Evolutionary conservation across 2,797 vertebrate genomes (phyloP).

Genomic region (Knipowitschia caucasica): DNA sequence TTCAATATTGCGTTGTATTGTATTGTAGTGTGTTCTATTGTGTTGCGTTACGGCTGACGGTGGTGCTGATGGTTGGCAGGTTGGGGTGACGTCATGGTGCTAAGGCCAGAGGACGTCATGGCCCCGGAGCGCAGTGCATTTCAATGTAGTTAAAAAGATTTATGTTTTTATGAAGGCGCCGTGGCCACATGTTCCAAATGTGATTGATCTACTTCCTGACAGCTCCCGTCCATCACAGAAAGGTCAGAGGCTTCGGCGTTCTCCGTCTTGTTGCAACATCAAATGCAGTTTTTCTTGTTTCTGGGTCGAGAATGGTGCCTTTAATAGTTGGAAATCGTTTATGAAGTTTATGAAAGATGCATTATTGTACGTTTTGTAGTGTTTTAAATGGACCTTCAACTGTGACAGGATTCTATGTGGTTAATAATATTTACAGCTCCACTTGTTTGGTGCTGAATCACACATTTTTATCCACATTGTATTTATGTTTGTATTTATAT

Average conservation of each 20-base stretch:
- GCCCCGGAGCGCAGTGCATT: slow-evolving; percentile 35
- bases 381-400: too few species aligned
- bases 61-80: too few species aligned
- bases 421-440: too few species aligned
- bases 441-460: too few species aligned
- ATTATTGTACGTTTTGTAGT: background rate
- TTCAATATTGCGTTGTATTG: too few species aligned
- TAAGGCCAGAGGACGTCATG: slow-evolving; percentile 21
- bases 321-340: background rate
- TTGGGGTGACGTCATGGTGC: slow-evolving; percentile 3
- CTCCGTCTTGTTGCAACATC: background rate
- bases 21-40: background rate
- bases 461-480: too few species aligned
- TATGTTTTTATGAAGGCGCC: slow-evolving; percentile 39
- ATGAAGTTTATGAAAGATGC: background rate
- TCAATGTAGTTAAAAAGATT: slow-evolving; percentile 49
- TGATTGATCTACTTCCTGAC: slow-evolving; percentile 37
- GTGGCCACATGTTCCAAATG: slow-evolving; percentile 25
- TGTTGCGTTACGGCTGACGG: background rate
- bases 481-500: too few species aligned
- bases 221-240: background rate
- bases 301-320: background rate
- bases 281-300: background rate
- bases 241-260: background rate
- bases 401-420: too few species aligned